Conservation (phyloP, 1,140 invertebrate genomes). For the Aethina tumida region DNA sequence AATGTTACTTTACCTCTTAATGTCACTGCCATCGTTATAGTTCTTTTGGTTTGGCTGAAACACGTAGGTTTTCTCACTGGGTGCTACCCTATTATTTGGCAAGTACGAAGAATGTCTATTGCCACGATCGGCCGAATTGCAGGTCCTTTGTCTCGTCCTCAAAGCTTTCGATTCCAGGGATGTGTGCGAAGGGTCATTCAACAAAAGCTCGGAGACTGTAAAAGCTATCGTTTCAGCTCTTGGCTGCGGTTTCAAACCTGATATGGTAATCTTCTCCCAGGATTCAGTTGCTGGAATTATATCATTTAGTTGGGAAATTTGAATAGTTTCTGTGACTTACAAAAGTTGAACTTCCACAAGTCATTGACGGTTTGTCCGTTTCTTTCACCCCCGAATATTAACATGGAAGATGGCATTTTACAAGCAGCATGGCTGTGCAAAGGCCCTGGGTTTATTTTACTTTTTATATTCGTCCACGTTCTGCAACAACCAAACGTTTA, state of each 20-base stretch:
- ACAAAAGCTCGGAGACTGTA: conserved; percentile 47
- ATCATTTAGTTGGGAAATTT: conserved; percentile 1
- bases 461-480: conserved; percentile 59
- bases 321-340: conserved; percentile 40
- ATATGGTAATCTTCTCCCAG: conserved; percentile 65
- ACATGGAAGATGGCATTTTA: conserved; percentile 67
- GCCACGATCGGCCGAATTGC: conserved; percentile 31
- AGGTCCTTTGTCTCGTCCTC: conserved; percentile 27
- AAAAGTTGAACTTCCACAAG: conserved; percentile 80
- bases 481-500: too few relatives aligned
- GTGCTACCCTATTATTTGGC: conserved; percentile 33
- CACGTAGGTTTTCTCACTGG: conserved; percentile 36
- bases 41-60: conserved; percentile 36
- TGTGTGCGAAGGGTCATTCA: conserved; percentile 28
- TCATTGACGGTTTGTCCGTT: conserved; percentile 64
- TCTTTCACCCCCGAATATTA: conserved; percentile 75
- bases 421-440: conserved; percentile 75
- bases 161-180: conserved; percentile 31
- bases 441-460: conserved; percentile 59
- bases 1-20: not conserved
- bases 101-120: conserved; percentile 35
- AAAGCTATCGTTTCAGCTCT: conserved; percentile 54
- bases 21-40: conserved; percentile 33
- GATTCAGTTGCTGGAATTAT: conserved; percentile 52
- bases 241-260: conserved; percentile 59